Base-by-base conservation (phyloP, 2,888 invertebrate genomes). In the Plebejus argus region DNA sequence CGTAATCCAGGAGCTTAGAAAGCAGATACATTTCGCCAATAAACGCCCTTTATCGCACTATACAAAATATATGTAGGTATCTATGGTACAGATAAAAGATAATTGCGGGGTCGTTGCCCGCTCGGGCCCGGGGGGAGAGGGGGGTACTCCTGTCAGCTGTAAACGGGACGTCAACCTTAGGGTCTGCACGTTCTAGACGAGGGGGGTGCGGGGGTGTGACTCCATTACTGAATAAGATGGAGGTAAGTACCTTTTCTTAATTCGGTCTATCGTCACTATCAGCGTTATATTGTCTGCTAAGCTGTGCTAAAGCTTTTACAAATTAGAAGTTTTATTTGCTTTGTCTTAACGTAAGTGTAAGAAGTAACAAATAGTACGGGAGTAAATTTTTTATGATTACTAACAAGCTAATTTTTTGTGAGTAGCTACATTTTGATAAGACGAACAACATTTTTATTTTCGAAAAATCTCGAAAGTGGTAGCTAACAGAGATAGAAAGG, bases 91-190 rank as follows among this genome's bases (percentile, higher is more conserved):
- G 79, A 79, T 78, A 79, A 78, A 78, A 78, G 66, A 82, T 81
- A 80, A 78, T 79, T 77, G 66, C 78, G 84, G 83, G 90, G 86
- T 88, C 89, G 85, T 84, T 83, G 90, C 81, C 85, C 90, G 85
- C 81, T 77, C 84, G 87, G 87, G 85, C 81, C 77, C 84, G 87
- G 87, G 90, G 86, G 88, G 83, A 80, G 82, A 82, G 78, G 84
- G 86, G 86, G 88, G 83, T 81, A 81, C 83, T 85, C 86, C 88
- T 86, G 89, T 90, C 91, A 91, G 91, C 90, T 90, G 90, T 90
- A 89, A 83, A 83, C 82, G 86, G 91, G 87, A 84, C 91, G 83
- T 82, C 86, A 87, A 91, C 89, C 91, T 85, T 82, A 78, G 80
- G 79, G 80, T 78, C 76, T 74, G 35, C 76, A 79, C 61, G 61